phyloP scores from a whole-genome alignment of 2,888 invertebrate genomes.

The Cyrtodaria siliqua region DNA sequence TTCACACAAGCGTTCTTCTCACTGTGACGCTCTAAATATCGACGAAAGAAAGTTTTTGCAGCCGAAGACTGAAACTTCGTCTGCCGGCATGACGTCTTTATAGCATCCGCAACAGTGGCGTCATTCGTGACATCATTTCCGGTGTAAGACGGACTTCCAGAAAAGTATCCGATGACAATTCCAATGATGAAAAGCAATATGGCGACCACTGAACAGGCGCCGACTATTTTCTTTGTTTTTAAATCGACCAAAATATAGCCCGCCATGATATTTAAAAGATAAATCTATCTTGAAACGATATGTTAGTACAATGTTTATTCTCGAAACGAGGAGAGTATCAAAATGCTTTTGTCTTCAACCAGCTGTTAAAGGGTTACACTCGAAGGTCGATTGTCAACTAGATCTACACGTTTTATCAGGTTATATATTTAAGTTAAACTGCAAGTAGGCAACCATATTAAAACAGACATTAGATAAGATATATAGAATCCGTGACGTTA shows the following conservation, averaged over 20 bases:
- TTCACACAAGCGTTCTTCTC: conserved; percentile 16
- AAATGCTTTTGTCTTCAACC: no score
- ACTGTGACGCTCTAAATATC: conserved; percentile 20
- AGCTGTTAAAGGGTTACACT: no score
- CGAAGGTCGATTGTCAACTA: no score
- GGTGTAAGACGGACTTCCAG: conserved; percentile 8
- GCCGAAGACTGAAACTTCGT: not conserved
- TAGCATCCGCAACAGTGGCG: not conserved
- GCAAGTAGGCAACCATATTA: no score
- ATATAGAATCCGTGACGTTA: no score
- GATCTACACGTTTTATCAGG: no score
- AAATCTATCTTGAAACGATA: no score
- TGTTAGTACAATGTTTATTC: no score
- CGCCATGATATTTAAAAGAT: conserved; percentile 32
- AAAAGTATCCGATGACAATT: conserved; percentile 52
- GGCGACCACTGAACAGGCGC: conserved; percentile 24
- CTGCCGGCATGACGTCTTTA: not conserved
- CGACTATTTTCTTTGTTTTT: conserved; percentile 52
- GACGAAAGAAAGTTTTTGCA: conserved; percentile 19
- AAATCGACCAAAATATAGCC: conserved; percentile 56
- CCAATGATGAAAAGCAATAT: conserved; percentile 40
- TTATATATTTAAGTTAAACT: no score
- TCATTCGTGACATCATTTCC: no score
- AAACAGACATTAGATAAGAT: no score
- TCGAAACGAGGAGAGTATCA: no score